A percentile compares a stretch with the other conserved stretches of the same genome.
Evolutionary conservation across 2,888 invertebrate genomes (phyloP).

Genomic region (Lydus trimaculatus): DNA sequence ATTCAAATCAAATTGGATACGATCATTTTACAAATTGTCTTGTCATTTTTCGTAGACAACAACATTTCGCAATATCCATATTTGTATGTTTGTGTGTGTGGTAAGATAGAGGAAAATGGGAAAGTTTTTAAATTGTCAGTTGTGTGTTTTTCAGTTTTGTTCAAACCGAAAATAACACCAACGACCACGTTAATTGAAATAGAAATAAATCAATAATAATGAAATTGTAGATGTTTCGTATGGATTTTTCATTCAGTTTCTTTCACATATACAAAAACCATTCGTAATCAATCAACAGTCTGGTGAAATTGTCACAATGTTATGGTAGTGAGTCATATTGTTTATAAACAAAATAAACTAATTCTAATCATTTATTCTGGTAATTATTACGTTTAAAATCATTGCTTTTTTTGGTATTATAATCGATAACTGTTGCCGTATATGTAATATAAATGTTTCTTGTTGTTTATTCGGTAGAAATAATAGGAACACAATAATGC

Average conservation of each 20-base stretch:
- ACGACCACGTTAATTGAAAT: not conserved
- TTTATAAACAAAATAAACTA: not conserved
- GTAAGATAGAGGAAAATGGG: not conserved
- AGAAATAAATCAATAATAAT: not conserved
- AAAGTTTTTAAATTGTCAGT: not conserved
- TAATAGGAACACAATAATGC: not conserved
- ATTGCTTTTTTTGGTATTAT: not conserved
- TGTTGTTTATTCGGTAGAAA: not conserved
- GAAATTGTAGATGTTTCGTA: not conserved
- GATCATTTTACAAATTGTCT: not conserved
- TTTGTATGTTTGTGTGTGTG: not conserved
- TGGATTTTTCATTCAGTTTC: not conserved
- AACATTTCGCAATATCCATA: not conserved
- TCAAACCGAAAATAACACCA: not conserved
- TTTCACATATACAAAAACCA: not conserved
- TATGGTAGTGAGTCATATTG: not conserved
- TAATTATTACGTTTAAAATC: not conserved
- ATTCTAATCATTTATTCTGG: not conserved
- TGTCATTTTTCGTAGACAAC: not conserved
- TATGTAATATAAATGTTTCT: not conserved
- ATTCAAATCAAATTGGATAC: not conserved
- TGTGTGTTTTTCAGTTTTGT: not conserved
- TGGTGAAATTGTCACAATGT: not conserved
- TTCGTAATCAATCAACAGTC: not conserved
- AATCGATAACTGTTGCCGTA: not conserved